Base-by-base conservation (phyloP, 2,113 vertebrate species). In the Protomyctophum bolini region DNA sequence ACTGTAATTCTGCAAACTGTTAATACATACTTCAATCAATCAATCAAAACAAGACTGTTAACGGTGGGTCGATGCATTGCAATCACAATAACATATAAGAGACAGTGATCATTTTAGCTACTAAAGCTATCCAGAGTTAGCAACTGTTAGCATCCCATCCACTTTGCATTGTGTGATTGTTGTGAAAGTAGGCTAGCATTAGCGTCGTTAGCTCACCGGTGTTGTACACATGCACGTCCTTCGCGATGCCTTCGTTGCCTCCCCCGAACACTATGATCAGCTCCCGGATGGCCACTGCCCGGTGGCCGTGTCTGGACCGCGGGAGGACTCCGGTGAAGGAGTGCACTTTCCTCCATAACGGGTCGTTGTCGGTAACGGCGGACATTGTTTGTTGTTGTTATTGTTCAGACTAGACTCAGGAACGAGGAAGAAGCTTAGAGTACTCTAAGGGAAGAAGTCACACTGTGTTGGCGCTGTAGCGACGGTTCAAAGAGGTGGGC, bases 181-280 rank as follows among this genome's bases (percentile, higher is more conserved):
- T 41, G n/a, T 46, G 1, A 63, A 14, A 7, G 12, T 6, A 14
- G 7, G 10, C 75, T 86, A 84, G 71, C 81, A 41, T 41, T 41
- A 41, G 52, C 47, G 1, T 11, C 52, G 62, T 61, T 86, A 86
- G 87, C 90, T 75, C 86, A 97, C 97, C 95, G 0, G 96, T 97
- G 90, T 97, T 98, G 90, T 97, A 98, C 83, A 98, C 97, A 85
- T 98, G 97, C 66, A 98, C 93, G 87, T 97, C 94, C 70, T 96
- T 95, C 10, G 95, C 93, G 81, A 98, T 98, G 47, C 97, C 97
- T 75, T 98, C 96, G 82, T 98, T 98, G 73, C 97, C 97, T 11
- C 97, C 97, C 0, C 97, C 97, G 70, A 98, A 98, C 76, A 98
- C 94, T 33, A 98, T 92, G 54, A 98, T 88, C 68, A 98, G 85